Evolutionary conservation across 2,888 invertebrate species (phyloP), one percentile per base, ranked within the genome.

Genomic region (Scaeva pyrastri): DNA sequence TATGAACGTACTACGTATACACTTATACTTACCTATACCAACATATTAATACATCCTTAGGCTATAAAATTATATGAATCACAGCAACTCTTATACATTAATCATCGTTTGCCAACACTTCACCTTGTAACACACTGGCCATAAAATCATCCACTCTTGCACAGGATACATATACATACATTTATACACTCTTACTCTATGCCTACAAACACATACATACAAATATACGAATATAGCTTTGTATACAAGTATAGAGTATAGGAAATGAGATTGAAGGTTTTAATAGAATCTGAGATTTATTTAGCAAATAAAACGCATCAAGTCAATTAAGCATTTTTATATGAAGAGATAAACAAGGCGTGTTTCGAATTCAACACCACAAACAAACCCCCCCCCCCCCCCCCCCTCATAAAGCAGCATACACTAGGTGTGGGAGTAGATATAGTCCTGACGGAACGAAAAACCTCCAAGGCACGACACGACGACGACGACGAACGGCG

Each of bases 221-320:
- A 41, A 19, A n/a, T n/a, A 5, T 26, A 45, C 43, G 23, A 7
- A 16, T 10, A 31, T 31, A 31, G 31, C 31, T 31, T 31, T 31
- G 31, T 5, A 31, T 31, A 31, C 6, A 31, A 31, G 1, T 31
- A 5, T 31, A 5, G 3, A 41, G 16, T 10, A 10, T 39, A 39
- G 68, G 48, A 36, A 36, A 66, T 7, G 36, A 26, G 48, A 68
- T 68, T 31, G 66, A 36, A 68, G 50, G 48, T 48, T 68, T 36
- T 50, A 68, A 68, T 68, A 68, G 80, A 52, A 56, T 72, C 70
- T 55, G 74, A 81, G 86, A 86, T 86, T 86, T 82, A 82, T 77
- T 78, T 52, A 78, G 74, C 82, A 86, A 86, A 78, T 86, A 86
- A 82, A 78, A 81, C 81, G 86, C 81, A 86, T 86, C 86, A 86